Evolutionary conservation across 35 echinoderm and acorn worm genomes (phyloP), one percentile per base, ranked within the genome.

Genomic region (Apostichopus japonicus): DNA sequence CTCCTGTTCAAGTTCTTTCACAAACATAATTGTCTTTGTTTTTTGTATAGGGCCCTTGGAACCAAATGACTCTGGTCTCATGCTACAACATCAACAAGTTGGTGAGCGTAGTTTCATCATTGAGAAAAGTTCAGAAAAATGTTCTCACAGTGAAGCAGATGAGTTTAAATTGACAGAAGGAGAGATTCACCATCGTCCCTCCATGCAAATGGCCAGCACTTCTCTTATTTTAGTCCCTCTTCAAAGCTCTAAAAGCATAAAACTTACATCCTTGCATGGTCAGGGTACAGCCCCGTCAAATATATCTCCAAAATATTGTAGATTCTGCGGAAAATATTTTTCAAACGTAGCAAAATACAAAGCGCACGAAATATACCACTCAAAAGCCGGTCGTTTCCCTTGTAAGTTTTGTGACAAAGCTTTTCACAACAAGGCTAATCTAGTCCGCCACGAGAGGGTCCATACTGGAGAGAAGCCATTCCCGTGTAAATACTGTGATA

Each of bases 331-430:
- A n/a, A 75, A 75, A 75, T 23, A 19, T 6, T 75, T 75, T n/a
- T 75, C 17, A n/a, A 23, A 75, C 71, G 6, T 75, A 6, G 71
- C 71, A 6, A 75, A 75, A 75, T 75, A 75, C 17, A 75, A n/a
- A 23, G 71, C 71, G 15, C 71, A 75, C 22, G 71, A 75, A n/a
- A 19, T 19, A 6, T 75, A 75, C 71, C 71, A 75, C 22, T 75
- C 71, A 6, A 75, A 75, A 23, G 71, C 22, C 0, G 71, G 71
- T 23, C 71, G 71, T 19, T 75, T 75, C 6, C 71, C 71, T 7
- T 96, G 95, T 65, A 80, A 96, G 8, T 53, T 84, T 4, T 96
- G 95, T 65, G 65, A 67, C 14, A 93, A 93, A 76, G 56, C 62
- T 25, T 90, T 90, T 33, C 33, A 53, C 61, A 51, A 90, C 27